Evolutionary conservation across 2,797 vertebrate species (phyloP).

Genomic region (Alfaro cultratus): DNA sequence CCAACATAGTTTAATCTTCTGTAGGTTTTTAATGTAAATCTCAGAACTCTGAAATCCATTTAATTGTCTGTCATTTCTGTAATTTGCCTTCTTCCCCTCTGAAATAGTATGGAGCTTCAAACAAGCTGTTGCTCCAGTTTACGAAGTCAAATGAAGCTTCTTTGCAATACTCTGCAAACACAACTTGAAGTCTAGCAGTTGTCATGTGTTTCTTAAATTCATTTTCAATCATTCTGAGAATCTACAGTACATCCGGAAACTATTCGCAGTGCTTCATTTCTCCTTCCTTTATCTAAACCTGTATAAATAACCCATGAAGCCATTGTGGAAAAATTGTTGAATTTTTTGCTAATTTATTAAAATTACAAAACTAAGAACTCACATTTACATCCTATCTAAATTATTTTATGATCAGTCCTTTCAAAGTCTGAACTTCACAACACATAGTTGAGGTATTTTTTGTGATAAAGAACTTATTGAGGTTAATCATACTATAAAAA

Average conservation of each 20-base stretch:
- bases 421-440: neutral
- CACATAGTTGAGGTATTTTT: neutral
- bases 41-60: neutral
- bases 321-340: no score
- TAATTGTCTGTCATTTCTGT: neutral
- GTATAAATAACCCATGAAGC: no score
- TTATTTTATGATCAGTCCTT: neutral
- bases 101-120: neutral
- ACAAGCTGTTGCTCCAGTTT: constrained; percentile 35
- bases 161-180: constrained; percentile 46
- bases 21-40: neutral
- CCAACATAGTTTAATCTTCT: neutral
- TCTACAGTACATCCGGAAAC: neutral
- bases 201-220: constrained; percentile 41
- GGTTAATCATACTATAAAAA: neutral
- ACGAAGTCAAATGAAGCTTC: constrained; percentile 52
- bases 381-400: neutral
- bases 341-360: no score
- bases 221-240: constrained; percentile 30
- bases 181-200: constrained; percentile 34
- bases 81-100: neutral
- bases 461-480: neutral
- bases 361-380: neutral
- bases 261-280: no score
- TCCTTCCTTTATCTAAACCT: no score